Evolutionary conservation across 2,888 invertebrate species (phyloP).

Genomic region (Chymomyza caudatula): DNA sequence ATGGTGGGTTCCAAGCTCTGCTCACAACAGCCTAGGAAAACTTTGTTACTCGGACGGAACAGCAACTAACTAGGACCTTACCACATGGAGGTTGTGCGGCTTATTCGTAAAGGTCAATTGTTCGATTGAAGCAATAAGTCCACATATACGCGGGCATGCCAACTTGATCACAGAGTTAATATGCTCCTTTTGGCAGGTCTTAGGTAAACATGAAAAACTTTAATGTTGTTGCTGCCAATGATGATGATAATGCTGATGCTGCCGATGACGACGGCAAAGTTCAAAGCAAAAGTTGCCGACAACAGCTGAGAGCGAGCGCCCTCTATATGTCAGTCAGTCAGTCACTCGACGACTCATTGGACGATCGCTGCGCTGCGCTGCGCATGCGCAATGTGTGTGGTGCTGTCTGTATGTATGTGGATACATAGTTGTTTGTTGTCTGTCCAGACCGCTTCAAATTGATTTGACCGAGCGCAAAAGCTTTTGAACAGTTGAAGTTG

Average conservation of each 20-base stretch:
- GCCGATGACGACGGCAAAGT: conserved; percentile 50
- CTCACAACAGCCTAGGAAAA: no score
- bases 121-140: no score
- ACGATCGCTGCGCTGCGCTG: conserved; percentile 21
- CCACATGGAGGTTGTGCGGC: no score
- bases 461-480: conserved; percentile 61
- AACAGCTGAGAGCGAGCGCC: conserved; percentile 22
- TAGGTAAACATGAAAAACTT: background rate
- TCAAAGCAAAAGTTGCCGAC: conserved; percentile 56
- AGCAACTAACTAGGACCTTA: no score
- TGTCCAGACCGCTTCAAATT: conserved; percentile 55
- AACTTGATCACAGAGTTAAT: background rate
- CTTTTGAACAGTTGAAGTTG: conserved; percentile 37
- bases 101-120: no score
- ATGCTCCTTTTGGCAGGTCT: background rate
- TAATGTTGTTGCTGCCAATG: background rate
- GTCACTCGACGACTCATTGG: background rate
- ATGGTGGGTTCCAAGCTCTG: no score
- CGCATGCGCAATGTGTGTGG: conserved; percentile 11
- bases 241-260: conserved; percentile 12
- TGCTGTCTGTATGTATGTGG: background rate
- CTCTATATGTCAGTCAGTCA: conserved; percentile 35
- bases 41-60: no score
- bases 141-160: no score
- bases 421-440: background rate